These are phyloP conservation scores for Reticulitermes speratus DNA, from an alignment of 1,140 invertebrate species.

Conservation along the genomic window DNA sequence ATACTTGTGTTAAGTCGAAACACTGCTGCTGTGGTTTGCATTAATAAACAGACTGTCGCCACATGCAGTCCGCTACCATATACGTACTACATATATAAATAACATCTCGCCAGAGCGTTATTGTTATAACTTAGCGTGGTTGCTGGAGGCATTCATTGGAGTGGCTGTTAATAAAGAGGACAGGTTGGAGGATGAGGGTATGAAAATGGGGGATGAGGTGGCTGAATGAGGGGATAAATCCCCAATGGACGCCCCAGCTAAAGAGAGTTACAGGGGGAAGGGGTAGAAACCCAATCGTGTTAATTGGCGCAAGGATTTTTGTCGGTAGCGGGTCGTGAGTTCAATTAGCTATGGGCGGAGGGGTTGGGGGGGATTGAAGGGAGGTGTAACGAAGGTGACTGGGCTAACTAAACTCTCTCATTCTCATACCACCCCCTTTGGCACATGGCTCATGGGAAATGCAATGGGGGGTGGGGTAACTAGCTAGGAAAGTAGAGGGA, in stretches of 20 bases:
- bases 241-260: constrained; percentile 22
- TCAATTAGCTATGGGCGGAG: constrained; percentile 33
- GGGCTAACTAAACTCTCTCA: neutral
- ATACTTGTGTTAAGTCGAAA: neutral
- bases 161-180: constrained; percentile 28
- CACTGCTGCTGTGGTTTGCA: neutral
- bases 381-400: constrained; percentile 17
- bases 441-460: neutral
- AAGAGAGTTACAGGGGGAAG: constrained; percentile 33
- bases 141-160: neutral
- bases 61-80: neutral
- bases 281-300: constrained; percentile 38
- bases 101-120: neutral
- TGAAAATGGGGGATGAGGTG: constrained; percentile 21
- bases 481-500: neutral
- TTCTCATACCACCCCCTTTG: neutral
- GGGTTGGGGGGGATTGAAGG: neutral
- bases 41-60: neutral
- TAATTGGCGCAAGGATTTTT: constrained; percentile 39
- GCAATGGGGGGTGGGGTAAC: neutral
- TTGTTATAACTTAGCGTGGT: neutral
- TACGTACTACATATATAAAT: neutral
- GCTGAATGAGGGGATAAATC: constrained; percentile 11
- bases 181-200: constrained; percentile 35
- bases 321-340: constrained; percentile 34